Percentiles rank a stretch among this genome's conserved stretches.
Evolutionary conservation across 2,113 vertebrate genomes (phyloP).

Genomic region (Chamaea fasciata): DNA sequence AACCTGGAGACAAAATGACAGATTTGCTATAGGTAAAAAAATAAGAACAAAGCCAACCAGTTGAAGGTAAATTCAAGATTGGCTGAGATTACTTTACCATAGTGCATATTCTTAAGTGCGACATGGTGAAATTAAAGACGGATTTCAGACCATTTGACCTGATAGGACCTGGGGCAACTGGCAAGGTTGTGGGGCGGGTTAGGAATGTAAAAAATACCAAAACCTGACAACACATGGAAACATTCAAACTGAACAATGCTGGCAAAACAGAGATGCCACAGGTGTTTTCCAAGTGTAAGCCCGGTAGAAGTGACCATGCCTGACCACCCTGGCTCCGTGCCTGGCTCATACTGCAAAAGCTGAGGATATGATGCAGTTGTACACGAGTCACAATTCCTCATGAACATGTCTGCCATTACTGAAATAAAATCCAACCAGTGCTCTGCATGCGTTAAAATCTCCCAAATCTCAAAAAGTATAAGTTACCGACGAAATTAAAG

Average conservation of each 20-base stretch:
- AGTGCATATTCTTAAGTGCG: background rate
- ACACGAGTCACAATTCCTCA: fast-evolving
- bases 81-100: background rate
- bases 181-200: background rate
- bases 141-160: background rate
- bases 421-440: background rate
- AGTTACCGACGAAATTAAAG: background rate
- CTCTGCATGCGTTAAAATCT: background rate
- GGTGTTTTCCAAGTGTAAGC: background rate
- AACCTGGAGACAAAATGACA: background rate
- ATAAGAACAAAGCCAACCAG: background rate
- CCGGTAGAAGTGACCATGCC: background rate
- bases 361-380: background rate
- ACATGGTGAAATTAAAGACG: background rate
- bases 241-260: background rate
- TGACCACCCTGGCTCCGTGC: background rate
- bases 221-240: background rate
- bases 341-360: background rate
- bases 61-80: background rate
- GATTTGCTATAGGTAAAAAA: background rate
- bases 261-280: background rate
- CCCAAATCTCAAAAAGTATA: background rate
- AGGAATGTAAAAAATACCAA: background rate
- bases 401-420: background rate
- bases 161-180: background rate